Evolutionary conservation across 2,888 invertebrate genomes (phyloP), one percentile per base, ranked within the genome.

Genomic region (Mythimna impura): DNA sequence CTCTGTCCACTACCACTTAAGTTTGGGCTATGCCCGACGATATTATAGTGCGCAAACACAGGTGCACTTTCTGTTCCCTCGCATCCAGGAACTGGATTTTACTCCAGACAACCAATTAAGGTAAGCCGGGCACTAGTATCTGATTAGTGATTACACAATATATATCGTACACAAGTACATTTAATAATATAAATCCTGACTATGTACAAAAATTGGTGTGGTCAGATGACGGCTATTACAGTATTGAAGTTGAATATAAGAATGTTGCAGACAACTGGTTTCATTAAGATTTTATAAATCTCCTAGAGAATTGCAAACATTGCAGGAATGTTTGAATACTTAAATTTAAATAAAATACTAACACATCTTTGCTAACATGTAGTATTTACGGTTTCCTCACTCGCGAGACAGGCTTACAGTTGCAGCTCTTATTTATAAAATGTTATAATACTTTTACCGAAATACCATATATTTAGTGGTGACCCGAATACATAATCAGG

Each of bases 251-350:
- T 62, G 12, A 74, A 40, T 4, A 14, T 12, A 36, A 12, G 47
- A 14, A 50, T n/a, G 25, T 47, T 47, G 17, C 17, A 47, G 6
- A 17, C 2, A 30, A 43, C 14, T 43, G 10, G 20, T 34, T 40
- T 30, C 6, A 12, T 43, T 43, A 47, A 34, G 9, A 65, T 47
- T 64, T 52, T n/a, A 25, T 75, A 64, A 34, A 55, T 22, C 20
- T 20, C 2, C 3, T 20, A 50, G 0, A 3, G 2, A 34, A 58
- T 40, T 10, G 12, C 10, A 67, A 50, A 30, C 40, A 9, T 4
- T 22, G 8, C 22, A 70, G 78, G 78, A 73, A 78, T 73, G 71
- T 78, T 52, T 1, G 12, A 78, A 17, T 43, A 43, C 57, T n/a
- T 67, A 47, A 36, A 50, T 47, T 40, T 40, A 30, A 36, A 55